Base-by-base conservation (phyloP, 2,888 invertebrate genomes). In the Chaetogeoica ovagalla region DNA sequence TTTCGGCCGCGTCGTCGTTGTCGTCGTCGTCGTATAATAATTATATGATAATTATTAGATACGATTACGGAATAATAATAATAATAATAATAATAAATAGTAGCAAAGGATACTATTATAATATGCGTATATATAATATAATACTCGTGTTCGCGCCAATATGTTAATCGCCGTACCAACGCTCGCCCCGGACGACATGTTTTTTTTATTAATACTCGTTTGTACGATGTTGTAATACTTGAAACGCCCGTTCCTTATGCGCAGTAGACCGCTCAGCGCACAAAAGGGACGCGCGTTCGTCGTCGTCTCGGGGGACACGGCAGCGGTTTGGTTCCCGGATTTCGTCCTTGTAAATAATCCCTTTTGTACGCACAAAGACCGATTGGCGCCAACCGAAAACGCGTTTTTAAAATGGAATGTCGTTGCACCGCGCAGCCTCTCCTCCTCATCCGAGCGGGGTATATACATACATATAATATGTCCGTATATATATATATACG, bases 321-420 rank as follows among this genome's bases (percentile, higher is more conserved):
- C 39, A 39, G 30, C 55, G 70, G 30, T 30, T 30, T 2, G 30
- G 77, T 77, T 77, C 39, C 55, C 62, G 70, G 55, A 79, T 70
- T 55, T 63, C 70, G 43, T 79, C 71, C 79, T 79, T 79, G 79
- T 70, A 79, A 79, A 68, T 79, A 70, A 79, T 71, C 79, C 79
- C 79, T 79, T 71, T 71, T 57, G 63, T 79, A 15, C 59, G 21
- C 9, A 79, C 79, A 79, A 79, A 79, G 79, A 79, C 79, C 71
- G 52, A 71, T 79, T 79, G 79, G 79, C 79, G 79, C 79, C 79
- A 79, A 79, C 71, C 71, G 62, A 57, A 65, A 71, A 30, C 30
- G 30, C 71, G 70, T 65, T 43, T 23, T n/a, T 57, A 70, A 43
- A 79, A 63, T 71, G 71, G 79, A 79, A 79, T 79, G 63, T 13